Evolutionary conservation across 2,113 vertebrate species (phyloP), one percentile per base, ranked within the genome.

Genomic region (Myotis lucifugus): DNA sequence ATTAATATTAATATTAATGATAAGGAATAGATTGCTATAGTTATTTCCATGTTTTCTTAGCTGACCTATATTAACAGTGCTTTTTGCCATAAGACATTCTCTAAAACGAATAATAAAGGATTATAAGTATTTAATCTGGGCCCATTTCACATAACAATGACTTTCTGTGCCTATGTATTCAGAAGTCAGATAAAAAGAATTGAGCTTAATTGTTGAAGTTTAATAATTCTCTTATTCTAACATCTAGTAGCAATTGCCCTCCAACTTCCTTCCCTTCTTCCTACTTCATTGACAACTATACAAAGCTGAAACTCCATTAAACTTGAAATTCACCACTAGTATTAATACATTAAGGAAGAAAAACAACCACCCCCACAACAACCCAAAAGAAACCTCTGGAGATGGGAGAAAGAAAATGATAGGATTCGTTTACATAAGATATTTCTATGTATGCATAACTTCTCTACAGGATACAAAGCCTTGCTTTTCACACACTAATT

Each of bases 401-500:
- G 61, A 34, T 40, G 42, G 66, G 52, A 94, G n/a, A 90, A 74
- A 81, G 40, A 70, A 94, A 81, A 85, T 29, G 61, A 52, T 79
- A 83, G 34, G 78, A 52, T 85, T 85, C 9, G 19, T 90, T 69
- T 94, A 40, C 77, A 48, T 82, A 23, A 70, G 37, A 72, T 95
- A 61, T 46, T 64, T 93, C 29, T 70, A 0, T 74, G 21, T 76
- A 48, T 85, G 19, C 5, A 3, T 83, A 79, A 90, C n/a, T 82
- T 85, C 59, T 86, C 14, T 69, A 34, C n/a, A 46, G 42, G 32
- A 8, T 84, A 34, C 46, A 88, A 79, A 79, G 37, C 72, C 78
- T 96, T 91, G 77, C 72, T 95, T 95, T 87, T 87, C 25, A 72
- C 19, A 66, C 19, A 86, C 56, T 82, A 70, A 66, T 66, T 78